Percentiles rank a stretch among this genome's conserved stretches.
Evolutionary conservation across 1,140 invertebrate genomes (phyloP).

Genomic region (Hycleus phaleratus): DNA sequence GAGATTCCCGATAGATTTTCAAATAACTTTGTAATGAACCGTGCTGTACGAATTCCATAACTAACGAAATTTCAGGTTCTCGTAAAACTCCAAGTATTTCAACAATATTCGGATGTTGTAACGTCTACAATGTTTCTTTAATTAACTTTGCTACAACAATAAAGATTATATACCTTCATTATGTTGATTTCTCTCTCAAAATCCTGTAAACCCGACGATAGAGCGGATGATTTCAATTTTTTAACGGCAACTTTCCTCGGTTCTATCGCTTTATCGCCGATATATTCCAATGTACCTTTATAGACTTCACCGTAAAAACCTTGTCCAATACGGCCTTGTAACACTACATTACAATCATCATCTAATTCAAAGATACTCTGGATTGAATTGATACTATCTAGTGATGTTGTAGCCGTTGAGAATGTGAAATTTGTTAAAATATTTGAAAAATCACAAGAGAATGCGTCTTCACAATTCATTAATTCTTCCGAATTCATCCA

Average conservation of each 20-base stretch:
- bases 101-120: constrained; percentile 82
- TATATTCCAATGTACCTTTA: constrained; percentile 51
- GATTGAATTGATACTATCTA: constrained; percentile 38
- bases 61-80: constrained; percentile 66
- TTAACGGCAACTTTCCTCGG: constrained; percentile 64
- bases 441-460: constrained; percentile 35
- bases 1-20: constrained; percentile 56
- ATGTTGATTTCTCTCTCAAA: constrained; percentile 68
- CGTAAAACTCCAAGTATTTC: constrained; percentile 74
- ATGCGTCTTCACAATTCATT: constrained; percentile 13
- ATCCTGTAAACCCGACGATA: constrained; percentile 45
- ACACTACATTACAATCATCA: constrained; percentile 48
- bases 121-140: constrained; percentile 36
- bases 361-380: constrained; percentile 41
- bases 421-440: constrained; percentile 37
- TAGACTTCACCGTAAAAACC: constrained; percentile 69
- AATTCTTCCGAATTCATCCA: constrained; percentile 16
- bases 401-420: constrained; percentile 30
- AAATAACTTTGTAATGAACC: constrained; percentile 75
- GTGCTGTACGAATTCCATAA: constrained; percentile 82
- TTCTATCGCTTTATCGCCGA: constrained; percentile 32
- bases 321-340: constrained; percentile 54
- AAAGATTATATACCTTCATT: constrained; percentile 52
- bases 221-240: constrained; percentile 50
- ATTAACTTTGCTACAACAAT: constrained; percentile 26